Percentiles rank a stretch among this genome's conserved stretches.
Conservation (phyloP, 2,797 vertebrate genomes). For the Onychomys leucogaster region DNA sequence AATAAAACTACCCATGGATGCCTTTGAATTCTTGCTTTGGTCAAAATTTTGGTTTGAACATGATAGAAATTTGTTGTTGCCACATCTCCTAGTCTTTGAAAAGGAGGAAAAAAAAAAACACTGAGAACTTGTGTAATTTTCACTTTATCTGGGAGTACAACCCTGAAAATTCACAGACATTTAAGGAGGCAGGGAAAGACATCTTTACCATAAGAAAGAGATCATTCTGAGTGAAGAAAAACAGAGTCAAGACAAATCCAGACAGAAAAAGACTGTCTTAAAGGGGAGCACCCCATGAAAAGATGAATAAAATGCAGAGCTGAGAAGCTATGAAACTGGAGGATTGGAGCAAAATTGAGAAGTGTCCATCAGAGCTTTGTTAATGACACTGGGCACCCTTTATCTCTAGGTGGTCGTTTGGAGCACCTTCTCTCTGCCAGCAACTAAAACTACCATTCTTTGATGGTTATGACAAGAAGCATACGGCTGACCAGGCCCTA, state of each 20-base stretch:
- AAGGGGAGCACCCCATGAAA: conserved; percentile 58
- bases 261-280: conserved; percentile 25
- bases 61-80: conserved; percentile 34
- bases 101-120: conserved; percentile 41
- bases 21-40: conserved; percentile 42
- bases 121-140: background rate
- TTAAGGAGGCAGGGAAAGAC: conserved; percentile 37
- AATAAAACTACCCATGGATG: conserved; percentile 24
- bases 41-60: conserved; percentile 66
- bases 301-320: conserved; percentile 11
- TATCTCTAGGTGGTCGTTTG: background rate
- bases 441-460: background rate
- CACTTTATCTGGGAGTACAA: conserved; percentile 39
- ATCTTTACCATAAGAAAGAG: conserved; percentile 49
- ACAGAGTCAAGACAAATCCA: conserved; percentile 61
- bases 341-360: background rate
- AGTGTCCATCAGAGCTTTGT: conserved; percentile 10
- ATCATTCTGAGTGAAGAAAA: conserved; percentile 23
- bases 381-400: background rate
- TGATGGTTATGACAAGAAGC: background rate
- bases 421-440: background rate
- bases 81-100: background rate
- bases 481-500: background rate
- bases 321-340: background rate
- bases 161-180: conserved; percentile 35